These are phyloP conservation scores for Tympanuchus pallidicinctus DNA, from an alignment of 2,113 vertebrate genomes.

Conservation along the genomic window DNA sequence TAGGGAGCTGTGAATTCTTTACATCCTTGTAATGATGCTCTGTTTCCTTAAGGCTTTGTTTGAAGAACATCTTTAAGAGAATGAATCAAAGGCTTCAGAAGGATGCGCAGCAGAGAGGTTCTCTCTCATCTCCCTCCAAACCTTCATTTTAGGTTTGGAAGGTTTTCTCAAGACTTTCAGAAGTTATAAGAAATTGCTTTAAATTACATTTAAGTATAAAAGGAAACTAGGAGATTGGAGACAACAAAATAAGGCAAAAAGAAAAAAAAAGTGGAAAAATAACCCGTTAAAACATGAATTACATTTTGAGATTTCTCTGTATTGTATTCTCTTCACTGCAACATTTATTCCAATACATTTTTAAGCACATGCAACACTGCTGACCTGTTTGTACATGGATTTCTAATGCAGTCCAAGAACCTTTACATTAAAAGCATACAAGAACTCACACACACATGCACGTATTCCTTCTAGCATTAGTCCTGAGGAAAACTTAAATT, in stretches of 20 bases:
- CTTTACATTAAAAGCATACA: slow-evolving; percentile 20
- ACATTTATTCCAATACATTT: slow-evolving; percentile 35
- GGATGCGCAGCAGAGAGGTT: neutral
- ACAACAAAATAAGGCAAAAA: neutral
- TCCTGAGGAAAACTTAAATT: slow-evolving; percentile 6
- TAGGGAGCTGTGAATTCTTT: neutral
- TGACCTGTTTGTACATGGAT: slow-evolving; percentile 21
- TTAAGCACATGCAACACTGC: slow-evolving; percentile 46
- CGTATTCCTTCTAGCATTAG: neutral
- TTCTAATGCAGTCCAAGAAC: slow-evolving; percentile 28
- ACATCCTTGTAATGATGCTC: fast-evolving
- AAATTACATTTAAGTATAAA: neutral
- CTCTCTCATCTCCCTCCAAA: neutral
- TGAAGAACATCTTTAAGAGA: neutral
- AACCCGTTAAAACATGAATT: slow-evolving; percentile 45
- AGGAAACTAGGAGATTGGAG: neutral
- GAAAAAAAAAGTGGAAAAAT: neutral
- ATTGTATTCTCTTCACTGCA: slow-evolving; percentile 46
- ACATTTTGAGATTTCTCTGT: slow-evolving; percentile 32
- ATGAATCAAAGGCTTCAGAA: neutral
- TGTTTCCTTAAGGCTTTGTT: neutral
- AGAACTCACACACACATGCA: slow-evolving; percentile 40
- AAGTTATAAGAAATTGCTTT: neutral
- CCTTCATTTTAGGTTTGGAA: neutral
- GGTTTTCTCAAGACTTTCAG: neutral